Evolutionary conservation across 2,113 vertebrate species (phyloP).

Genomic region (Gadus macrocephalus): DNA sequence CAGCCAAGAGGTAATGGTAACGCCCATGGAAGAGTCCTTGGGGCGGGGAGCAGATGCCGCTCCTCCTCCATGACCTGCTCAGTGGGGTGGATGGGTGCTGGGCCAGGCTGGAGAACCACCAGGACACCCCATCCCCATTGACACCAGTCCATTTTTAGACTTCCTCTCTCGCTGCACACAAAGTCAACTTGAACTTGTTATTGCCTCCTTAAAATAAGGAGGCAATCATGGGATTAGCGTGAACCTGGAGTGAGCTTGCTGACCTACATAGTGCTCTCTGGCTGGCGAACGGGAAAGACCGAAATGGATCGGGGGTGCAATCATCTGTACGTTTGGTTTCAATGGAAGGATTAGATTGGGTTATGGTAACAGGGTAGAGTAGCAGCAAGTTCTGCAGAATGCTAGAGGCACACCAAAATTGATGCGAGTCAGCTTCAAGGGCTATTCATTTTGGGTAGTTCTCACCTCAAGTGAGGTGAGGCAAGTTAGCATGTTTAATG

Average conservation of each 20-base stretch:
- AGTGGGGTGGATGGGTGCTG: conserved; percentile 27
- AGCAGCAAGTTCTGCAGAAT: no score
- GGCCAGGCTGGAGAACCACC: conserved; percentile 32
- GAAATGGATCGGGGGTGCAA: conserved; percentile 33
- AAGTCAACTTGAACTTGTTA: conserved; percentile 71
- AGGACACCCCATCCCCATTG: conserved; percentile 25
- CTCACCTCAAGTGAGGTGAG: no score
- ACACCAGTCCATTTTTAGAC: conserved; percentile 70
- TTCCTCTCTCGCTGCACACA: conserved; percentile 51
- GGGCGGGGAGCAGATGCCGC: conserved; percentile 65
- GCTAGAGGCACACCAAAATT: no score
- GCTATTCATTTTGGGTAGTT: no score
- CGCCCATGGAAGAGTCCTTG: conserved; percentile 24
- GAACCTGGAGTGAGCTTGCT: conserved; percentile 57
- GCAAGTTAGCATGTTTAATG: conserved; percentile 9
- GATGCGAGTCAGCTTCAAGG: no score
- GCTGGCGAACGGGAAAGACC: conserved; percentile 39
- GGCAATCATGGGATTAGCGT: conserved; percentile 73
- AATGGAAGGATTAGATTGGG: no score
- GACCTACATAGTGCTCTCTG: conserved; percentile 62
- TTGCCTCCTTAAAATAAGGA: conserved; percentile 72
- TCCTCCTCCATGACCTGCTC: conserved; percentile 50
- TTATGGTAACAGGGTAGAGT: no score
- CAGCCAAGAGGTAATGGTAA: conserved; percentile 53
- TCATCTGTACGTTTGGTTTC: conserved; percentile 28